Conservation (phyloP, 2,888 invertebrate species). For the Leptinotarsa haldemani region DNA sequence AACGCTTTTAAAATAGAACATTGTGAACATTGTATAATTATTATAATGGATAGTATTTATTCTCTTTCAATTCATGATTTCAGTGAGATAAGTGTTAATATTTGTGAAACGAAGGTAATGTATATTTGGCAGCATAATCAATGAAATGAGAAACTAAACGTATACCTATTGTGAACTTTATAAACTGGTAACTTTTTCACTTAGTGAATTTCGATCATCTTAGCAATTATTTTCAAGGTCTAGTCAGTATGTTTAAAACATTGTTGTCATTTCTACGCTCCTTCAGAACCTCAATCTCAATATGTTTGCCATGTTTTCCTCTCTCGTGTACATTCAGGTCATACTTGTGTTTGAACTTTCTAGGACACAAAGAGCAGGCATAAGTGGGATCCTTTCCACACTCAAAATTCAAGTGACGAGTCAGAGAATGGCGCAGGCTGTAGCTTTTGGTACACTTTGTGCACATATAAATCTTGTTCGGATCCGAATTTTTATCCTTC, state of each 20-base stretch:
- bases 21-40: too few relatives aligned
- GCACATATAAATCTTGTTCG: conserved; percentile 61
- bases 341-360: conserved; percentile 70
- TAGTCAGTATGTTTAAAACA: not conserved
- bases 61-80: too few relatives aligned
- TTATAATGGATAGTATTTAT: too few relatives aligned
- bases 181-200: too few relatives aligned
- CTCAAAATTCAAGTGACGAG: conserved; percentile 68
- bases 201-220: not conserved
- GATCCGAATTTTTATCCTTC: conserved; percentile 28
- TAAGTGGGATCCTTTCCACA: conserved; percentile 72
- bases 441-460: conserved; percentile 68
- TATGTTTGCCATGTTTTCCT: conserved; percentile 56
- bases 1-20: too few relatives aligned
- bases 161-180: too few relatives aligned
- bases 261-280: not conserved
- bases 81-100: too few relatives aligned
- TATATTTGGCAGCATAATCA: too few relatives aligned
- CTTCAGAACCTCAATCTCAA: not conserved
- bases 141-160: too few relatives aligned
- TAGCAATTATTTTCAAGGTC: too few relatives aligned
- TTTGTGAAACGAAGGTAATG: too few relatives aligned
- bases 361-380: conserved; percentile 73
- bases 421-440: conserved; percentile 67
- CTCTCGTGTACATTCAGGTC: conserved; percentile 66